phyloP scores from a whole-genome alignment of 2,888 invertebrate species.

The Orchestes rusci region DNA sequence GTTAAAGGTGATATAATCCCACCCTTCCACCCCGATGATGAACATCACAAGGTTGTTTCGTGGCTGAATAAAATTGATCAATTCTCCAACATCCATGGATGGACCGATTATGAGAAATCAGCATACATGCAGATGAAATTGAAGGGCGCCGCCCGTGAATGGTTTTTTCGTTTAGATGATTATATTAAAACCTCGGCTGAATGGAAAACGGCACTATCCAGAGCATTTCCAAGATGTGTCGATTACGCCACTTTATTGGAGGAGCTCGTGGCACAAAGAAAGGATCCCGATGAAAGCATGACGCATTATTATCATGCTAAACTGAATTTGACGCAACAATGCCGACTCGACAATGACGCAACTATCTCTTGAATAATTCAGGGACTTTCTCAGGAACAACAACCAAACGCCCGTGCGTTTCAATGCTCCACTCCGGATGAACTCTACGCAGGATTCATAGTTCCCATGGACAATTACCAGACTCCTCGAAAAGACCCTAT shows the following conservation, averaged over 20 bases:
- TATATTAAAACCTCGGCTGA: slow-evolving; percentile 30
- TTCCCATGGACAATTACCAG: slow-evolving; percentile 7
- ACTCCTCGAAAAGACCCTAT: not conserved
- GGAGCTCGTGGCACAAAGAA: slow-evolving; percentile 25
- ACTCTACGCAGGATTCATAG: slow-evolving; percentile 8
- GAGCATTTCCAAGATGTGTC: slow-evolving; percentile 28
- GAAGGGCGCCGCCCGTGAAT: slow-evolving; percentile 19
- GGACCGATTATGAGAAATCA: slow-evolving; percentile 8
- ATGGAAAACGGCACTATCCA: slow-evolving; percentile 29
- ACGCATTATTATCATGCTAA: slow-evolving; percentile 30
- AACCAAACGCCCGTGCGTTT: slow-evolving; percentile 4
- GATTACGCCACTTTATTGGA: slow-evolving; percentile 33
- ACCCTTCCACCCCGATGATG: slow-evolving; percentile 4
- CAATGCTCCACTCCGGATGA: slow-evolving; percentile 7
- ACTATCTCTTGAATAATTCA: not conserved
- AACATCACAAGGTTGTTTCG: slow-evolving; percentile 6
- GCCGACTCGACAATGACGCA: not conserved
- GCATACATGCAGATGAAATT: slow-evolving; percentile 9
- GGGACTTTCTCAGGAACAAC: slow-evolving; percentile 5
- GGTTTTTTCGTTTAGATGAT: slow-evolving; percentile 19
- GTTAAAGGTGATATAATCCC: slow-evolving; percentile 6
- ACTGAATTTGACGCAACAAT: slow-evolving; percentile 3
- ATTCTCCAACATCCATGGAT: slow-evolving; percentile 8
- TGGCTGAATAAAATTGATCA: slow-evolving; percentile 14
- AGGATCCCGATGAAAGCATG: slow-evolving; percentile 29